Base-by-base conservation (phyloP, 2,113 vertebrate species). In the Embiotoca jacksoni region DNA sequence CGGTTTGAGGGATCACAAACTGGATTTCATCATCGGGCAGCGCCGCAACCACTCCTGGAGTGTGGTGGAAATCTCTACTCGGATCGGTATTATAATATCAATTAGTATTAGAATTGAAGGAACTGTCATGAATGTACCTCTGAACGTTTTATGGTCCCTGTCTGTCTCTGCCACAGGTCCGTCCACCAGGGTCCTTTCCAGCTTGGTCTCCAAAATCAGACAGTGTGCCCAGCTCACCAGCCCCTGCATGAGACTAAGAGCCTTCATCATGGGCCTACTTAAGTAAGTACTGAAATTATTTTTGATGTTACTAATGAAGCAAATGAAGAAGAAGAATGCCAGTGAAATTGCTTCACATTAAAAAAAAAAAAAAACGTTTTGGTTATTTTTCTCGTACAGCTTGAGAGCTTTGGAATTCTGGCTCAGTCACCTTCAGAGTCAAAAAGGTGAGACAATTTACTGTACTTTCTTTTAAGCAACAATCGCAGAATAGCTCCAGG, bases 201-300 rank as follows among this genome's bases (percentile, higher is more conserved):
- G 94, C 83, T 94, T 99, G 61, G 96, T 94, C 61, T 95, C 93
- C 67, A 96, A 97, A 75, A 95, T 99, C 87, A 95, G 91, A 83
- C 96, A 96, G 15, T 97, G 94, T 85, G 87, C 95, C 0, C 96
- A 98, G 88, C 95, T 99, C 56, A 95, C 91, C 85, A 98, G 91
- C 79, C 95, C 96, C 76, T 94, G 92, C 66, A 97, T 98, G 96
- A 96, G 96, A 80, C 95, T 99, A 90, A 96, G 98, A 0, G 97
- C 97, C 0, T 99, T 99, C 94, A 93, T 99, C 90, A 96, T 99
- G 3, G 98, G 97, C 63, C 95, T 99, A 67, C 96, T 99, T 66
- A 99, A 99, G 98, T 99, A 90, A 96, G 96, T 23, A 30, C n/a
- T 3, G 1, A 9, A 14, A 8, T 11, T 8, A 14, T 13, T 13